These are phyloP conservation scores for Uropsilus gracilis DNA, from an alignment of 2,113 vertebrate genomes.

Conservation along the genomic window DNA sequence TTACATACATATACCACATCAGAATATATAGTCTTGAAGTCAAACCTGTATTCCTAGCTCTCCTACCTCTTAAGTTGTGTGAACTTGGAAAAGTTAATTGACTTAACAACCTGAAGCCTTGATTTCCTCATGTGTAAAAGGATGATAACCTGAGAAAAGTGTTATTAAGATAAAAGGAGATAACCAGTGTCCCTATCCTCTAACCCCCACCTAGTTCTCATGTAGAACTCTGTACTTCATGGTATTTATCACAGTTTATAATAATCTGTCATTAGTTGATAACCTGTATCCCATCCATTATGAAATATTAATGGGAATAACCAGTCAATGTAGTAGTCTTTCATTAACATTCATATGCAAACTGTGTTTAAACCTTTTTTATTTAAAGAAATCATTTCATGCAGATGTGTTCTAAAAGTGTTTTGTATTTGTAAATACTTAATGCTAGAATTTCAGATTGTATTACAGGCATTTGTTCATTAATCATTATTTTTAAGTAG, in stretches of 20 bases:
- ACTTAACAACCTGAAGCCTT: constrained; percentile 45
- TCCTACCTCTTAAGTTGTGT: constrained; percentile 32
- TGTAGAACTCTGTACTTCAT: constrained; percentile 47
- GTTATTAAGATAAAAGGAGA: constrained; percentile 56
- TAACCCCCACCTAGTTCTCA: constrained; percentile 12
- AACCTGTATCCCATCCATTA: constrained; percentile 45
- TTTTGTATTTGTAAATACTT: constrained; percentile 41
- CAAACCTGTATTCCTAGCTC: constrained; percentile 33
- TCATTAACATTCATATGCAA: constrained; percentile 20
- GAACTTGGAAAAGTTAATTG: constrained; percentile 51
- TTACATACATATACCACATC: too few species aligned
- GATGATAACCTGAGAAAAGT: constrained; percentile 36
- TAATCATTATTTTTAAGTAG: constrained; percentile 14
- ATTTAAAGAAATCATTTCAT: constrained; percentile 35
- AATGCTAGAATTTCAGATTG: background rate
- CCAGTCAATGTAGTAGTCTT: background rate
- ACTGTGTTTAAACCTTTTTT: background rate
- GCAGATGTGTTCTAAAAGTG: constrained; percentile 21
- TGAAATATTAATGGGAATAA: constrained; percentile 51
- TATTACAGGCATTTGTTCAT: background rate
- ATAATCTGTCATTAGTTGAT: constrained; percentile 39
- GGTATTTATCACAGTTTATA: constrained; percentile 3
- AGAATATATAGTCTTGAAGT: background rate
- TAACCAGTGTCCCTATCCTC: background rate
- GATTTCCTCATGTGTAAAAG: constrained; percentile 40